Conservation (phyloP, 2,113 vertebrate genomes). For the Ophthalmotilapia sp. region DNA sequence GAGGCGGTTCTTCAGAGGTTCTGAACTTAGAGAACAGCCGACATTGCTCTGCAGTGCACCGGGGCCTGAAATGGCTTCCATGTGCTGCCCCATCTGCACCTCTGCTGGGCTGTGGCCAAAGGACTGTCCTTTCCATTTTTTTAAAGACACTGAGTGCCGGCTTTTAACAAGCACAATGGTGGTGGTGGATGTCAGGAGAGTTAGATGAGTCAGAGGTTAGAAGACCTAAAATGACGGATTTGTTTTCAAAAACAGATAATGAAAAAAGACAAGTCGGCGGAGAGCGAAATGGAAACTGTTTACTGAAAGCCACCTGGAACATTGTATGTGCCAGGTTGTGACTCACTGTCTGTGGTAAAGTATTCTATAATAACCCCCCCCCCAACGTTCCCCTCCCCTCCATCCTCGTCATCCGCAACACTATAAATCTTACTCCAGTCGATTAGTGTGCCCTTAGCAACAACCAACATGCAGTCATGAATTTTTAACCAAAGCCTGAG, state of each 20-base stretch:
- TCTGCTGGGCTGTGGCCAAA: slow-evolving; percentile 56
- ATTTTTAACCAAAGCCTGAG: slow-evolving; percentile 64
- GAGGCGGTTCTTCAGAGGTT: slow-evolving; percentile 46
- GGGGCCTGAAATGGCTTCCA: slow-evolving; percentile 64
- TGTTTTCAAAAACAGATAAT: slow-evolving; percentile 36
- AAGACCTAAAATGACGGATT: slow-evolving; percentile 17
- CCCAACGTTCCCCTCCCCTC: not conserved
- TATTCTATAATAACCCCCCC: slow-evolving; percentile 15
- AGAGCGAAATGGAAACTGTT: slow-evolving; percentile 38
- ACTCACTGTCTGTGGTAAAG: slow-evolving; percentile 48
- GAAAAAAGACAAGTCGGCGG: slow-evolving; percentile 34
- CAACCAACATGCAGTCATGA: slow-evolving; percentile 59
- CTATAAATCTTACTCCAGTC: slow-evolving; percentile 59
- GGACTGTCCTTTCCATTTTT: slow-evolving; percentile 54
- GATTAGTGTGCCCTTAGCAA: slow-evolving; percentile 63
- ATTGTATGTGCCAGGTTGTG: slow-evolving; percentile 44
- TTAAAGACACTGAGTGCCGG: slow-evolving; percentile 41
- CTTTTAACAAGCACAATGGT: slow-evolving; percentile 16
- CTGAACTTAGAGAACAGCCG: slow-evolving; percentile 43
- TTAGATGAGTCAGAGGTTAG: slow-evolving; percentile 27
- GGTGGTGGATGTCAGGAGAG: not conserved
- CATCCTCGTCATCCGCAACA: slow-evolving; percentile 10
- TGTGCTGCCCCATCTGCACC: slow-evolving; percentile 61
- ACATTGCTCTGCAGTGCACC: slow-evolving; percentile 20
- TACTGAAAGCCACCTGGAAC: slow-evolving; percentile 56